phyloP scores from a whole-genome alignment of 1,140 invertebrate genomes.

The Lasioglossum baleicum region DNA sequence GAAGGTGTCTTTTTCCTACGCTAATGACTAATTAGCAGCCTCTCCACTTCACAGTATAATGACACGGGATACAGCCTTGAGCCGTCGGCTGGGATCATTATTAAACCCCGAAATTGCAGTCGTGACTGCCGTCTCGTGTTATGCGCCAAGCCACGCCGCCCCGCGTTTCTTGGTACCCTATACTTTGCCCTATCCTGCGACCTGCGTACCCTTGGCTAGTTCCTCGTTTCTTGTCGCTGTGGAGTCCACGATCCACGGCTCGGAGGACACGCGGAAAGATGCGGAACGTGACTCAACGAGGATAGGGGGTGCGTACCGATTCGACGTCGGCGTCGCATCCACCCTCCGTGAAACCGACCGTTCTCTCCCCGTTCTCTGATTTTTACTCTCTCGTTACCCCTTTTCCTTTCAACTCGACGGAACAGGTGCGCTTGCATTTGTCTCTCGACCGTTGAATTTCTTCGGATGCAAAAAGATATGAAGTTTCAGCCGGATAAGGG shows the following conservation, averaged over 20 bases:
- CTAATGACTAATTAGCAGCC: slow-evolving; percentile 81
- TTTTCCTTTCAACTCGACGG: neutral
- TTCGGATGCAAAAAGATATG: neutral
- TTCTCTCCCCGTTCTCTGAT: neutral
- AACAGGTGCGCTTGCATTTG: neutral
- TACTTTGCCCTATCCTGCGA: slow-evolving; percentile 40
- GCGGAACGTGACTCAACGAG: slow-evolving; percentile 48
- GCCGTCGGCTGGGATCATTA: slow-evolving; percentile 69
- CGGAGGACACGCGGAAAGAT: slow-evolving; percentile 44
- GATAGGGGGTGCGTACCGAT: slow-evolving; percentile 39
- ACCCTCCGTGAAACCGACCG: too few relatives aligned
- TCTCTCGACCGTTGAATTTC: neutral
- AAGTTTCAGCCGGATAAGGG: slow-evolving; percentile 14
- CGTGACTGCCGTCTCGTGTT: slow-evolving; percentile 44
- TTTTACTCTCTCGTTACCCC: neutral
- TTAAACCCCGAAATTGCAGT: slow-evolving; percentile 72
- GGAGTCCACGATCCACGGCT: slow-evolving; percentile 15
- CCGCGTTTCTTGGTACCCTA: slow-evolving; percentile 35
- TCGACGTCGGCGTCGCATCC: neutral
- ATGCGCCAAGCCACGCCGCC: slow-evolving; percentile 8
- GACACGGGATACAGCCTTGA: slow-evolving; percentile 68
- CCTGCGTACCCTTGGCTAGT: neutral
- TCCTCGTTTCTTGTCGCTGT: neutral
- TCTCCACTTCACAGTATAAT: slow-evolving; percentile 76
- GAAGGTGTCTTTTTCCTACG: slow-evolving; percentile 79